phyloP scores from a whole-genome alignment of 2,113 vertebrate species.

The Lophura nycthemera region DNA sequence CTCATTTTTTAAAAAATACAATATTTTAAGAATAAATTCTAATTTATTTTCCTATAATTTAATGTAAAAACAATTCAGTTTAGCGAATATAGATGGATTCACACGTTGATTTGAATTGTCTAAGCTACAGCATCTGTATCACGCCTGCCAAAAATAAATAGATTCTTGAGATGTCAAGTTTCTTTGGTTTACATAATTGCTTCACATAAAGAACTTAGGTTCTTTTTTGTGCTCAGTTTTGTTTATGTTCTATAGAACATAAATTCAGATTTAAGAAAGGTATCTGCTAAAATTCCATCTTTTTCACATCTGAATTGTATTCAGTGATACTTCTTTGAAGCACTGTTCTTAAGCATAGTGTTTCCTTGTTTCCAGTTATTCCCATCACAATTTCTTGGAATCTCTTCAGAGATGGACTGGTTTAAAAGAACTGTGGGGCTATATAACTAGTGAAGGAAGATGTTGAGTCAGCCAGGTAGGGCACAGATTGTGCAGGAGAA shows the following conservation, averaged over 20 bases:
- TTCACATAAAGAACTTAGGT: background rate
- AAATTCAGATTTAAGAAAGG: background rate
- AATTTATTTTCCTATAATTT: background rate
- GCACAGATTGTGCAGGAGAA: background rate
- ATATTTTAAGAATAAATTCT: background rate
- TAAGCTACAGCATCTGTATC: background rate
- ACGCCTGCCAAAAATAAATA: background rate
- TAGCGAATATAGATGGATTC: background rate
- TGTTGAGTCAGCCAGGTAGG: background rate
- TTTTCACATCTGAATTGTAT: background rate
- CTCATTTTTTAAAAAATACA: background rate
- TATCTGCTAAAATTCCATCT: background rate
- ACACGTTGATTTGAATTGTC: background rate
- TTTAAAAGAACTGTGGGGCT: background rate
- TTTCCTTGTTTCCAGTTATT: background rate
- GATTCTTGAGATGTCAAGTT: background rate
- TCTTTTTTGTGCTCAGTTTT: background rate
- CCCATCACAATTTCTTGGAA: background rate
- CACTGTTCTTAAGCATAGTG: fast-evolving
- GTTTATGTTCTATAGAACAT: background rate
- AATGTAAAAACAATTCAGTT: background rate
- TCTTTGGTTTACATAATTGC: background rate
- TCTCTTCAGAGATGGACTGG: background rate
- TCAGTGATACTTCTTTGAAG: background rate
- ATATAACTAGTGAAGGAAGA: background rate